Percentiles rank a stretch among this genome's conserved stretches.
Evolutionary conservation across 1,140 invertebrate species (phyloP).

Genomic region (Zaprionus inermis): DNA sequence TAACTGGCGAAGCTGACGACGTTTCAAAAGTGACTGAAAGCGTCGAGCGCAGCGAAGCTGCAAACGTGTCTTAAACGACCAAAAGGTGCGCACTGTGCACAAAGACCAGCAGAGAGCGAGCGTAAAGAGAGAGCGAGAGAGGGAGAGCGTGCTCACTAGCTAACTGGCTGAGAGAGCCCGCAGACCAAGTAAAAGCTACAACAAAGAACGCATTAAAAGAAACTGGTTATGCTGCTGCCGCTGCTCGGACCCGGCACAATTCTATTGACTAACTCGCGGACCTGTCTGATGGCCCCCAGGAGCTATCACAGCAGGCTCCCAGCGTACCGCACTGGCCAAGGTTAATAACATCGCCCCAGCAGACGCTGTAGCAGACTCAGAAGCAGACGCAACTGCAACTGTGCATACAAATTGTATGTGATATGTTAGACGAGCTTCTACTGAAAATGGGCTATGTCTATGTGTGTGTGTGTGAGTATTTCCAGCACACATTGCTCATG

Average conservation of each 20-base stretch:
- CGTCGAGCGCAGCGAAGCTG: slow-evolving; percentile 59
- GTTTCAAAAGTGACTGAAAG: slow-evolving; percentile 67
- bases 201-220: slow-evolving; percentile 54
- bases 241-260: slow-evolving; percentile 43
- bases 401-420: slow-evolving; percentile 54
- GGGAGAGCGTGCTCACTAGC: slow-evolving; percentile 2
- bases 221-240: slow-evolving; percentile 61
- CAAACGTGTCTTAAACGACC: slow-evolving; percentile 69
- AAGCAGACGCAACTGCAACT: slow-evolving; percentile 50
- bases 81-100: slow-evolving; percentile 36
- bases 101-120: slow-evolving; percentile 19
- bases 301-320: slow-evolving; percentile 31
- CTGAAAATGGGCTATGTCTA: background rate
- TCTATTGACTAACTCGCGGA: slow-evolving; percentile 42
- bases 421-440: slow-evolving; percentile 30
- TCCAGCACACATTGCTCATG: background rate
- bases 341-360: slow-evolving; percentile 57
- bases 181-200: slow-evolving; percentile 59
- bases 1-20: slow-evolving; percentile 60
- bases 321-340: slow-evolving; percentile 35
- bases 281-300: slow-evolving; percentile 43
- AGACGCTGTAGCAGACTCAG: slow-evolving; percentile 10
- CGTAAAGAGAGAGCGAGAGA: background rate
- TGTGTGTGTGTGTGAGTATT: background rate
- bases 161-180: slow-evolving; percentile 7